phyloP scores from a whole-genome alignment of 2,113 vertebrate genomes.

The Hippocampus mohnikei region DNA sequence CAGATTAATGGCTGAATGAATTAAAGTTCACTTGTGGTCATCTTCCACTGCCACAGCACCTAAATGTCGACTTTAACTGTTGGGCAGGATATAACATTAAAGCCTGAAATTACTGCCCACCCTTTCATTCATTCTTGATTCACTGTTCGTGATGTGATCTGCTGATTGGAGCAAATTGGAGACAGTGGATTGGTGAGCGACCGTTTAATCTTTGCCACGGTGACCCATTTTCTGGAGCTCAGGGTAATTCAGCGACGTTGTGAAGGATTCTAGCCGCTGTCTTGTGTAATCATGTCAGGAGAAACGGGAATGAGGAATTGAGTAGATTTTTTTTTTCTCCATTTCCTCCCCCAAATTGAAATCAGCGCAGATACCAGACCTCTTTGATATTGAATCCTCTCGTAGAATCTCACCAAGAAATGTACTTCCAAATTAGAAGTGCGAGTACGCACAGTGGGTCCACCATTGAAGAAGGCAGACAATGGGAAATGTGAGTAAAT shows the following conservation, averaged over 20 bases:
- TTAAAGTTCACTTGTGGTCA: constrained; percentile 39
- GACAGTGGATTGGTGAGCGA: constrained; percentile 32
- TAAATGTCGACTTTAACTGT: constrained; percentile 1
- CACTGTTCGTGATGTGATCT: background rate
- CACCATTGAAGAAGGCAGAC: background rate
- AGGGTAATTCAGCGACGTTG: constrained; percentile 62
- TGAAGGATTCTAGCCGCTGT: constrained; percentile 61
- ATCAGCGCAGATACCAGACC: constrained; percentile 15
- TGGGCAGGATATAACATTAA: constrained; percentile 2
- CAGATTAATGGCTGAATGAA: constrained; percentile 62
- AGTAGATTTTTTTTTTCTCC: constrained; percentile 41
- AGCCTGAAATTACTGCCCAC: background rate
- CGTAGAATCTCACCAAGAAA: constrained; percentile 13
- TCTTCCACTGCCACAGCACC: constrained; percentile 16
- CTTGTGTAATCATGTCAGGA: constrained; percentile 64
- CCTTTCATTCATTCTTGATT: background rate
- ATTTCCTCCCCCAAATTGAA: constrained; percentile 13
- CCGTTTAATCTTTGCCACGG: constrained; percentile 61
- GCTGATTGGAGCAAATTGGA: constrained; percentile 18
- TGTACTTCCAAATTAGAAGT: constrained; percentile 15
- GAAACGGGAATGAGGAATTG: constrained; percentile 49
- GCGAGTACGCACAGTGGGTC: background rate
- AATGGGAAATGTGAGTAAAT: constrained; percentile 21
- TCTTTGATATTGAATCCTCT: constrained; percentile 13
- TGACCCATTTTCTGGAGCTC: constrained; percentile 70